phyloP scores from a whole-genome alignment of 2,113 vertebrate genomes.

The Ceratotherium simum region DNA sequence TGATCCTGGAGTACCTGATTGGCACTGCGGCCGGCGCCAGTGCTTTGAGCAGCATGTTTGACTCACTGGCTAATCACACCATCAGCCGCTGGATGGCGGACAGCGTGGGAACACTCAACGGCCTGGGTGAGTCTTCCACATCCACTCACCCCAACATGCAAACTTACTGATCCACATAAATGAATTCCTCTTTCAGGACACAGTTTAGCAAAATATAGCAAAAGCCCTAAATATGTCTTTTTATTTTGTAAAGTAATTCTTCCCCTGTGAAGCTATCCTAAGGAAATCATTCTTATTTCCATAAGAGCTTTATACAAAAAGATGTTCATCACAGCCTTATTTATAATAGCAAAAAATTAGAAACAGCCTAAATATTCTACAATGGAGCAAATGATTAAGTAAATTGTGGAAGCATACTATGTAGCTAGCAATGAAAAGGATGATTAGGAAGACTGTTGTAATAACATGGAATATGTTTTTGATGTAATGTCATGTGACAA shows the following conservation, averaged over 20 bases:
- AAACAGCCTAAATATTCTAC: slow-evolving; percentile 4
- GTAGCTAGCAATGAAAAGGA: neutral
- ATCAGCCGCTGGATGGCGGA: slow-evolving; percentile 96
- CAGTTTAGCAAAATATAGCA: neutral
- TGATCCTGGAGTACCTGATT: slow-evolving; percentile 98
- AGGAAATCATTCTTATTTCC: slow-evolving; percentile 11
- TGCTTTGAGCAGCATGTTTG: slow-evolving; percentile 98
- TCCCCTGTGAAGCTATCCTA: neutral
- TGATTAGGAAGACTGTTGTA: neutral
- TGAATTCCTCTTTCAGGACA: neutral
- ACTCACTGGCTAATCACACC: slow-evolving; percentile 97
- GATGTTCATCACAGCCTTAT: neutral
- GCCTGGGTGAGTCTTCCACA: slow-evolving; percentile 90
- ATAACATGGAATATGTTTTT: neutral
- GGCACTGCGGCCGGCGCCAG: slow-evolving; percentile 97
- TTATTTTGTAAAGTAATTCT: neutral
- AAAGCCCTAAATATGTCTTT: neutral
- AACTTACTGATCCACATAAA: neutral
- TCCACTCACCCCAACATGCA: fast-evolving
- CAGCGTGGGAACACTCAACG: slow-evolving; percentile 94
- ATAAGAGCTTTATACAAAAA: slow-evolving; percentile 9
- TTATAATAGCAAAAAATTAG: neutral
- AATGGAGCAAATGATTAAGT: neutral
- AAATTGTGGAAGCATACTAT: neutral
- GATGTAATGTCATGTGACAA: neutral